Conservation (phyloP, 2,113 vertebrate genomes). For the Empidonax traillii region DNA sequence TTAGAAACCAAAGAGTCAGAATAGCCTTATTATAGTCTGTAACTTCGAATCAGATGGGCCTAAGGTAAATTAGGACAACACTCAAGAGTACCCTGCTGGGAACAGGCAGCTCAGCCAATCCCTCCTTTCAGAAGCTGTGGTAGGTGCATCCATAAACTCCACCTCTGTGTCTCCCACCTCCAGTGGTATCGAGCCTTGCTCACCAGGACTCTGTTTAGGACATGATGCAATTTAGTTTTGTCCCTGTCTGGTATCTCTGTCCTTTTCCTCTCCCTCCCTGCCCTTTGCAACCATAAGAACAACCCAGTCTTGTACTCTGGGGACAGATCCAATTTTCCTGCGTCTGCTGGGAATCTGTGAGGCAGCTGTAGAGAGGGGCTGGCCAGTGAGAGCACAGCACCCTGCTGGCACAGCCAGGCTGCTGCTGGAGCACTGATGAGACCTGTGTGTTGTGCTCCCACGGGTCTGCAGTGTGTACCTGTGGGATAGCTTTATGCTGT, state of each 20-base stretch:
- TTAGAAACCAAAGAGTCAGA: not conserved
- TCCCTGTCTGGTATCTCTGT: not conserved
- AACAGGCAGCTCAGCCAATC: not conserved
- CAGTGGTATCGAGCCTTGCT: not conserved
- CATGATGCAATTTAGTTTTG: not conserved
- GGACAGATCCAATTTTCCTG: not conserved
- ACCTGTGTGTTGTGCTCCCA: fast-evolving
- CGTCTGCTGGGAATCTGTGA: not conserved
- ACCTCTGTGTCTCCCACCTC: not conserved
- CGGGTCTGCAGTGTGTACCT: not conserved
- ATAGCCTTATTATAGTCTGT: not conserved
- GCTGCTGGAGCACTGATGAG: not conserved
- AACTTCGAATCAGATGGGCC: not conserved
- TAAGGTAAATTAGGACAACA: not conserved
- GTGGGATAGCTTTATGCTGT: not conserved
- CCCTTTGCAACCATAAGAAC: not conserved
- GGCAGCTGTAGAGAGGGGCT: not conserved
- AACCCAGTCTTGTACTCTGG: not conserved
- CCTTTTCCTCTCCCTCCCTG: not conserved
- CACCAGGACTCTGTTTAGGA: not conserved
- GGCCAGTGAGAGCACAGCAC: not conserved
- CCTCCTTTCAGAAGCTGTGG: not conserved
- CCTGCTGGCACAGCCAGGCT: not conserved
- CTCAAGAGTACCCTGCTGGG: not conserved
- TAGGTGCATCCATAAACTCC: not conserved